A percentile compares a stretch with the other conserved stretches of the same genome.
Conservation (phyloP, 2,113 vertebrate species). For the Hemibagrus wyckioides region DNA sequence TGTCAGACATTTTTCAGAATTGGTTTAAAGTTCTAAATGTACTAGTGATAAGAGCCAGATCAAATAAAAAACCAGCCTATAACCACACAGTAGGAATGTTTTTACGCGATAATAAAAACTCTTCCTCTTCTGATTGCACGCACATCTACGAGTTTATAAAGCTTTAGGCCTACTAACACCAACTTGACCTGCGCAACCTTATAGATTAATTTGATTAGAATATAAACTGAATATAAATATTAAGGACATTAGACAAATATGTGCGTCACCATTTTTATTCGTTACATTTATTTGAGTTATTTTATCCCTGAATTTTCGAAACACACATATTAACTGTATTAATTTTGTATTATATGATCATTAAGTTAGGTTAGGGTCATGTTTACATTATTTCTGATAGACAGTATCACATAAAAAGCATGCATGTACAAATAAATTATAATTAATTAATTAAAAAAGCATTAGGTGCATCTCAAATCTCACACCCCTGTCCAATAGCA, state of each 20-base stretch:
- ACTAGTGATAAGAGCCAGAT: slow-evolving; percentile 26
- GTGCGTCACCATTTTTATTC: background rate
- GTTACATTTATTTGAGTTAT: background rate
- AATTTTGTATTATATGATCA: background rate
- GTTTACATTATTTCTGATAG: background rate
- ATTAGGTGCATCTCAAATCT: background rate
- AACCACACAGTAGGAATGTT: background rate
- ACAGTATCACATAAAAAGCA: too few species aligned
- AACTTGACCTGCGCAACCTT: background rate
- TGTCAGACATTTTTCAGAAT: slow-evolving; percentile 3
- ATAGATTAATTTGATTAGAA: background rate
- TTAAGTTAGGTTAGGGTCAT: background rate
- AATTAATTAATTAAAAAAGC: too few species aligned
- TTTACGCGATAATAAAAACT: slow-evolving; percentile 40
- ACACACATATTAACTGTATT: background rate
- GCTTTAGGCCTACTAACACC: background rate
- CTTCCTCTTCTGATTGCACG: slow-evolving; percentile 32
- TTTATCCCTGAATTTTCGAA: background rate
- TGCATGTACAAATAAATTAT: too few species aligned
- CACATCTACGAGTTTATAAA: background rate
- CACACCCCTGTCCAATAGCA: background rate
- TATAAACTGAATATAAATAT: background rate
- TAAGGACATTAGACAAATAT: background rate
- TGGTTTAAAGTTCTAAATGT: slow-evolving; percentile 29
- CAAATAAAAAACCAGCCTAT: slow-evolving; percentile 23